Evolutionary conservation across 2,113 vertebrate genomes (phyloP).

Genomic region (Leptocoma aspasia): DNA sequence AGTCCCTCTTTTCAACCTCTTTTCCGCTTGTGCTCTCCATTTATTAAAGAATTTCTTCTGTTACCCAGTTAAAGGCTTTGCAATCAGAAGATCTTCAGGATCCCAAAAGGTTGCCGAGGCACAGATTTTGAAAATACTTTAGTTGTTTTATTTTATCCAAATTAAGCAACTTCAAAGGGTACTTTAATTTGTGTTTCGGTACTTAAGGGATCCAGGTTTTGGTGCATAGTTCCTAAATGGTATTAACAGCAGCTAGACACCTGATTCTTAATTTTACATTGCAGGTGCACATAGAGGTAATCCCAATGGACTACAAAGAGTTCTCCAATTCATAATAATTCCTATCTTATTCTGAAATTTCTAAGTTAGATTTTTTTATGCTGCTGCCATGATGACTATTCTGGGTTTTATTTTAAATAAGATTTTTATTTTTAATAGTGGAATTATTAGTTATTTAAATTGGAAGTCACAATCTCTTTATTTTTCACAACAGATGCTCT

Average conservation of each 20-base stretch:
- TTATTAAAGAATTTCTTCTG: not conserved
- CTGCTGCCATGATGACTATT: not conserved
- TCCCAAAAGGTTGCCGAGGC: not conserved
- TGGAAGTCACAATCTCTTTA: conserved; percentile 78
- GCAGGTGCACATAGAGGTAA: not conserved
- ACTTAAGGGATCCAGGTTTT: not conserved
- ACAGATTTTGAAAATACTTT: not conserved
- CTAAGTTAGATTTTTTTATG: not conserved
- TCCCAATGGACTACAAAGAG: not conserved
- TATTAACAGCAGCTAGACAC: not conserved
- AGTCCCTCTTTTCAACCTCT: not conserved
- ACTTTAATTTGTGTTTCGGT: not conserved
- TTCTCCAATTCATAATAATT: not conserved
- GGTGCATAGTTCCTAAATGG: not conserved
- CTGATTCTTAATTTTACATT: not conserved
- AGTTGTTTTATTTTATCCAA: not conserved
- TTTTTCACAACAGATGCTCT: conserved; percentile 84
- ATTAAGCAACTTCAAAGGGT: not conserved
- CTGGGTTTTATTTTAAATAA: conserved; percentile 39
- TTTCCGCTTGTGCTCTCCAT: not conserved
- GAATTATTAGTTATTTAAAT: conserved; percentile 75
- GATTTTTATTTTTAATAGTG: conserved; percentile 72
- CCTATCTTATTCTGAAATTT: not conserved
- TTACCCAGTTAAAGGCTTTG: not conserved
- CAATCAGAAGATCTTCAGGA: not conserved